phyloP scores from a whole-genome alignment of 1,140 invertebrate genomes.

The Steinernema khuongi region DNA sequence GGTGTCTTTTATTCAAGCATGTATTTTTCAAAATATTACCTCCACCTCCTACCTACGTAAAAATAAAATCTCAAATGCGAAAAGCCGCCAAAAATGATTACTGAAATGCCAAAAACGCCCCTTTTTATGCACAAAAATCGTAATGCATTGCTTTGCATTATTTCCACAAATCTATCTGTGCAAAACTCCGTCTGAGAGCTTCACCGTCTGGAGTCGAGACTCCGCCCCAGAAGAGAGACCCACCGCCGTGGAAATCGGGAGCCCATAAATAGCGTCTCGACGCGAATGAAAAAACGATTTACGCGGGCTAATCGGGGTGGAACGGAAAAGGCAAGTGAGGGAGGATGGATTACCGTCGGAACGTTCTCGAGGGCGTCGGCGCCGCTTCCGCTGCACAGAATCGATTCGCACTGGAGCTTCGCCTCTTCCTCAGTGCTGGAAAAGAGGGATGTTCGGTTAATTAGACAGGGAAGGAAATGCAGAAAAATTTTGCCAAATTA shows the following conservation, averaged over 20 bases:
- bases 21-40: no score
- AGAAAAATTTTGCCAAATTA: no score
- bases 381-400: not conserved
- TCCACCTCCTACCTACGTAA: no score
- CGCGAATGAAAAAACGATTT: not conserved
- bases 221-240: not conserved
- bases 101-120: no score
- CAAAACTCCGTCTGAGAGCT: no score
- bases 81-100: no score
- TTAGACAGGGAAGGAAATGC: no score
- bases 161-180: not conserved
- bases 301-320: not conserved
- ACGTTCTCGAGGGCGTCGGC: not conserved
- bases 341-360: conserved; percentile 1
- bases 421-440: not conserved
- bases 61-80: no score
- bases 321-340: not conserved
- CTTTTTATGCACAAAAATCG: no score
- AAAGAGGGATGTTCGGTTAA: no score
- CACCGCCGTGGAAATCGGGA: not conserved
- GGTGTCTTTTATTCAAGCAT: no score
- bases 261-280: not conserved
- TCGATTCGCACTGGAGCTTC: not conserved
- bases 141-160: not conserved
- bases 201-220: no score